Evolutionary conservation across 2,797 vertebrate species (phyloP).

Genomic region (Trichosurus vulpecula): DNA sequence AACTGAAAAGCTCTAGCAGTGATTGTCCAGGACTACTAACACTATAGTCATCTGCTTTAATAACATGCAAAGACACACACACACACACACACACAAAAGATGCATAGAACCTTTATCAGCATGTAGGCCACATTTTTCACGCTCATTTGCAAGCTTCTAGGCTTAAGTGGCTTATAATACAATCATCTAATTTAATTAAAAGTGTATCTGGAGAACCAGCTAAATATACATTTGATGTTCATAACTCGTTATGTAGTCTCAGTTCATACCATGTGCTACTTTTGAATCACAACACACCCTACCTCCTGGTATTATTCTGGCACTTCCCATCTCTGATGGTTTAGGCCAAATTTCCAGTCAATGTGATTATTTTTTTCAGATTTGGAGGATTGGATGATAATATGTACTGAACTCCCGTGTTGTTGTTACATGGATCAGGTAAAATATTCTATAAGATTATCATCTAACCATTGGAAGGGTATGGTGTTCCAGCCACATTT

Average conservation of each 20-base stretch:
- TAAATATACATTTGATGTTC: constrained; percentile 62
- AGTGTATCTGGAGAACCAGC: constrained; percentile 59
- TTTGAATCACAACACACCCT: constrained; percentile 44
- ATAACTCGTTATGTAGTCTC: constrained; percentile 56
- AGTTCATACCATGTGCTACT: constrained; percentile 20
- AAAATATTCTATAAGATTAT: constrained; percentile 34
- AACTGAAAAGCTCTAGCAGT: background rate
- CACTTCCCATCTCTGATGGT: background rate
- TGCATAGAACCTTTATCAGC: constrained; percentile 24
- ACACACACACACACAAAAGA: background rate
- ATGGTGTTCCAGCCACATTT: constrained; percentile 5
- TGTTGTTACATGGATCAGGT: constrained; percentile 34
- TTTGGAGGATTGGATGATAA: background rate
- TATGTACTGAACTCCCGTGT: background rate
- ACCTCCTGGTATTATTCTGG: background rate
- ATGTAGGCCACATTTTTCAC: background rate
- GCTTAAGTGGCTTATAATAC: constrained; percentile 67
- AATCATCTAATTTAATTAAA: constrained; percentile 74
- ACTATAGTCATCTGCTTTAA: constrained; percentile 10
- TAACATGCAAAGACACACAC: constrained; percentile 54
- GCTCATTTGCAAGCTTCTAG: constrained; percentile 41
- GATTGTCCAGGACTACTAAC: background rate
- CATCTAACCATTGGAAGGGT: constrained; percentile 46
- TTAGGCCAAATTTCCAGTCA: constrained; percentile 40
- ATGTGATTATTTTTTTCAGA: constrained; percentile 37